Percentiles rank a stretch among this genome's conserved stretches.
phyloP scores from a whole-genome alignment of 2,888 invertebrate species.

The Rhodophaea formosa region DNA sequence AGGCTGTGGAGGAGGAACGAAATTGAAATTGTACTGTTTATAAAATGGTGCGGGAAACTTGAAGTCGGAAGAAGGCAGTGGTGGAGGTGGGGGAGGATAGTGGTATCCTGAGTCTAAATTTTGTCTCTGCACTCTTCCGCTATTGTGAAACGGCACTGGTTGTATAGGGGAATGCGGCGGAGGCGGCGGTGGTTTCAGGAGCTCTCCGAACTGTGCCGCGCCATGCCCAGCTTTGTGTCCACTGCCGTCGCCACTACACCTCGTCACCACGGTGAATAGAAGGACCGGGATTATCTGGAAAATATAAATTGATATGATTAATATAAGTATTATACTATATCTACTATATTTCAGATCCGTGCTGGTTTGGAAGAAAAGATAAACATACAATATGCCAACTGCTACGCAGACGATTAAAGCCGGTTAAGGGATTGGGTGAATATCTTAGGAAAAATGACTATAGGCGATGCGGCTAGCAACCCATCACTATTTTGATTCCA shows the following conservation, averaged over 20 bases:
- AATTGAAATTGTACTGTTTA: constrained; percentile 73
- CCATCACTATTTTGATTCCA: too few relatives aligned
- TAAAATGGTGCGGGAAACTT: constrained; percentile 74
- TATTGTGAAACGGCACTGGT: constrained; percentile 68
- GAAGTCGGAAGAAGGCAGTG: constrained; percentile 48
- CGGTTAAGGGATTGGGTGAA: too few relatives aligned
- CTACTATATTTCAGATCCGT: too few relatives aligned
- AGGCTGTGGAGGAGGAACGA: constrained; percentile 69
- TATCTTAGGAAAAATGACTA: too few relatives aligned
- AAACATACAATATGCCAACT: too few relatives aligned
- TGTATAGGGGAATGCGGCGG: constrained; percentile 54
- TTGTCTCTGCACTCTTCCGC: constrained; percentile 57
- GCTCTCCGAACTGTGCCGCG: constrained; percentile 58
- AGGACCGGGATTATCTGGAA: constrained; percentile 61
- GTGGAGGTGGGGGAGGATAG: constrained; percentile 47
- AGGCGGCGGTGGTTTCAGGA: constrained; percentile 71
- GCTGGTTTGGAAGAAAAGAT: too few relatives aligned
- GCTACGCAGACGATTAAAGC: too few relatives aligned
- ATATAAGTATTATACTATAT: too few relatives aligned
- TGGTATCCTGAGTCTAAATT: constrained; percentile 58
- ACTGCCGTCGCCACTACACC: constrained; percentile 52
- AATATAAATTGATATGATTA: constrained; percentile 19
- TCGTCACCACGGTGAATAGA: constrained; percentile 48
- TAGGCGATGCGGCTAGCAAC: too few relatives aligned
- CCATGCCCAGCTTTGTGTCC: constrained; percentile 50